A percentile compares a stretch with the other conserved stretches of the same genome.
phyloP scores from a whole-genome alignment of 2,888 invertebrate genomes.

The Muscina levida region DNA sequence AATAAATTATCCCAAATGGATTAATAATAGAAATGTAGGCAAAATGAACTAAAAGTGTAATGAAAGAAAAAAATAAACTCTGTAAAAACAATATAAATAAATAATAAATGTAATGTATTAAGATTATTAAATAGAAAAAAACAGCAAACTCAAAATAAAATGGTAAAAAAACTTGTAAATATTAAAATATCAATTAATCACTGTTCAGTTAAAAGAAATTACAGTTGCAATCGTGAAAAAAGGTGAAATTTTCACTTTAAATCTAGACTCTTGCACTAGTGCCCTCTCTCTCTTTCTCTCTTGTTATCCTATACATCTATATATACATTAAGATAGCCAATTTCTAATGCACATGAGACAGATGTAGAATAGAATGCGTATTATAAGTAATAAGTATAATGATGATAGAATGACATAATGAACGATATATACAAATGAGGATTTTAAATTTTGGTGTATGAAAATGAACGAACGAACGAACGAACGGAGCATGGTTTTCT shows the following conservation, averaged over 20 bases:
- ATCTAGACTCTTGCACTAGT: constrained; percentile 4
- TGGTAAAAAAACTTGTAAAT: constrained; percentile 43
- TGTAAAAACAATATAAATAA: background rate
- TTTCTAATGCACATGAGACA: constrained; percentile 17
- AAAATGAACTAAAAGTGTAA: constrained; percentile 40
- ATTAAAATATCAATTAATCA: constrained; percentile 1
- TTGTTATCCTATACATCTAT: constrained; percentile 19
- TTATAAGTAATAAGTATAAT: too few relatives aligned
- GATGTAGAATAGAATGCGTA: too few relatives aligned
- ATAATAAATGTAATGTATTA: constrained; percentile 55
- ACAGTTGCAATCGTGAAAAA: constrained; percentile 65
- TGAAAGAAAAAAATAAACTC: constrained; percentile 30
- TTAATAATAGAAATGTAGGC: constrained; percentile 42
- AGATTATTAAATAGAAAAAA: constrained; percentile 57
- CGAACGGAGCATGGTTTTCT: constrained; percentile 1
- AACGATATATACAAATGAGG: constrained; percentile 49
- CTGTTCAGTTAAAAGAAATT: background rate
- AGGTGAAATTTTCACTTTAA: constrained; percentile 73
- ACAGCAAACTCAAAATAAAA: constrained; percentile 60
- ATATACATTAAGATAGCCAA: background rate
- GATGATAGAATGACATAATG: constrained; percentile 24
- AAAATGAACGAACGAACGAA: constrained; percentile 9
- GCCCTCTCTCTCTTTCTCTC: constrained; percentile 2
- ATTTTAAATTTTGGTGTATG: background rate
- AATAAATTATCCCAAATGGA: constrained; percentile 65